phyloP scores from a whole-genome alignment of 2,888 invertebrate species.

The Nomada ferruginata region DNA sequence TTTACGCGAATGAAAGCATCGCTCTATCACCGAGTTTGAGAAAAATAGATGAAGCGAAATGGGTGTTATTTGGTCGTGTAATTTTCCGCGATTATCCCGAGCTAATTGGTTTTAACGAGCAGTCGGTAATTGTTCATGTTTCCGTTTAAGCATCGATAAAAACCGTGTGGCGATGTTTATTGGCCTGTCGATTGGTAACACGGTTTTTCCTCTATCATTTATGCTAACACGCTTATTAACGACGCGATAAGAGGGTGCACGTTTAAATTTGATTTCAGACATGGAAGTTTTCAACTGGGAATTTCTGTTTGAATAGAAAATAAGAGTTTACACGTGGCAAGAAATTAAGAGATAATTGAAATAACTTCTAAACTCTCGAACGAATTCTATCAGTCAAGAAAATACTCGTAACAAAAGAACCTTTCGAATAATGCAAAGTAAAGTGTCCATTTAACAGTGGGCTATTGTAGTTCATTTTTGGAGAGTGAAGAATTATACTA shows the following conservation, averaged over 20 bases:
- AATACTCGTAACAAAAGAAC: not conserved
- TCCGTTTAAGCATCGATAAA: not conserved
- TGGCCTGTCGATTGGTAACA: not conserved
- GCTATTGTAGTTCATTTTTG: too few relatives aligned
- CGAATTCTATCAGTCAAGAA: not conserved
- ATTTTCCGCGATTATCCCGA: not conserved
- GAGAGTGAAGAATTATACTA: too few relatives aligned
- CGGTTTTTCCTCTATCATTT: not conserved
- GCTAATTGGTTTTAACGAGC: conserved; percentile 9
- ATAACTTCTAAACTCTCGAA: not conserved
- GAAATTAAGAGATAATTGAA: not conserved
- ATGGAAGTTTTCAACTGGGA: not conserved
- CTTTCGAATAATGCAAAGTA: too few relatives aligned
- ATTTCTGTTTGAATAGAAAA: not conserved
- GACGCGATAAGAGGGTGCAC: not conserved
- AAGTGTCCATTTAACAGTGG: too few relatives aligned
- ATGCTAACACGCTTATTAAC: conserved; percentile 12
- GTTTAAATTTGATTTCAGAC: not conserved
- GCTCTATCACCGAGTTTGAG: not conserved
- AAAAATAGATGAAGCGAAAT: not conserved
- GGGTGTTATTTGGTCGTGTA: too few relatives aligned
- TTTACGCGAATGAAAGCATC: conserved; percentile 45
- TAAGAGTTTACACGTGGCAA: not conserved
- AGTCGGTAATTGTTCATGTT: not conserved
- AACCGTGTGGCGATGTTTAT: not conserved